Evolutionary conservation across 2,888 invertebrate genomes (phyloP).

Genomic region (Cetonia aurata): DNA sequence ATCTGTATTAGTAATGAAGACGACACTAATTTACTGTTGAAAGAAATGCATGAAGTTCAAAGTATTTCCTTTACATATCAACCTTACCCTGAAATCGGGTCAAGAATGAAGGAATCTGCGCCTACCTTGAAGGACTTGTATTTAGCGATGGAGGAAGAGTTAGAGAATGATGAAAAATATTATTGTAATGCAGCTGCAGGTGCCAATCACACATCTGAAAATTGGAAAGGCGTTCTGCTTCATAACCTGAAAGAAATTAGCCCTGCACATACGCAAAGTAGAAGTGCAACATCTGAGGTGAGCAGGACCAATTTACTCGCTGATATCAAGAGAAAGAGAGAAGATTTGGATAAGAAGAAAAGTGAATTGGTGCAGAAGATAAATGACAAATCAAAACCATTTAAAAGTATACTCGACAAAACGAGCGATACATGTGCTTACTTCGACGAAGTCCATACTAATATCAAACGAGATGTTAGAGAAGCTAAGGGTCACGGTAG

Average conservation of each 20-base stretch:
- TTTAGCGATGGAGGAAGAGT: slow-evolving; percentile 56
- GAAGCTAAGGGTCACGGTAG: slow-evolving; percentile 18
- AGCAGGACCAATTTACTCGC: neutral
- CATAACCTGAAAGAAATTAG: slow-evolving; percentile 3
- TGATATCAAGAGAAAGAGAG: slow-evolving; percentile 24
- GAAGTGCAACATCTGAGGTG: neutral
- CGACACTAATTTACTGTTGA: slow-evolving; percentile 55
- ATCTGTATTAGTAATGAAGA: slow-evolving; percentile 67
- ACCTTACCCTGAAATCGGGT: slow-evolving; percentile 16
- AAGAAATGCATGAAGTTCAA: slow-evolving; percentile 56
- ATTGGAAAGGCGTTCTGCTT: neutral
- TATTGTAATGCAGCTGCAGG: slow-evolving; percentile 50
- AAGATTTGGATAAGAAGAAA: slow-evolving; percentile 53
- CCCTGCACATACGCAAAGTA: neutral
- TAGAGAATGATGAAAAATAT: slow-evolving; percentile 58
- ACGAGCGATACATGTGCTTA: neutral
- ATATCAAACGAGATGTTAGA: slow-evolving; percentile 3
- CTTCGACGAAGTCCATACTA: neutral
- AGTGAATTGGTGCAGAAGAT: slow-evolving; percentile 59
- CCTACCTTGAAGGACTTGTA: slow-evolving; percentile 61
- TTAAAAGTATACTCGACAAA: neutral
- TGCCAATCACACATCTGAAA: neutral
- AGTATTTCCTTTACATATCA: slow-evolving; percentile 43
- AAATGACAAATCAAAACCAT: slow-evolving; percentile 51
- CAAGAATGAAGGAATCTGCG: slow-evolving; percentile 34